Evolutionary conservation across 1,140 invertebrate species (phyloP), one percentile per base, ranked within the genome.

Genomic region (Sycophila sp.): DNA sequence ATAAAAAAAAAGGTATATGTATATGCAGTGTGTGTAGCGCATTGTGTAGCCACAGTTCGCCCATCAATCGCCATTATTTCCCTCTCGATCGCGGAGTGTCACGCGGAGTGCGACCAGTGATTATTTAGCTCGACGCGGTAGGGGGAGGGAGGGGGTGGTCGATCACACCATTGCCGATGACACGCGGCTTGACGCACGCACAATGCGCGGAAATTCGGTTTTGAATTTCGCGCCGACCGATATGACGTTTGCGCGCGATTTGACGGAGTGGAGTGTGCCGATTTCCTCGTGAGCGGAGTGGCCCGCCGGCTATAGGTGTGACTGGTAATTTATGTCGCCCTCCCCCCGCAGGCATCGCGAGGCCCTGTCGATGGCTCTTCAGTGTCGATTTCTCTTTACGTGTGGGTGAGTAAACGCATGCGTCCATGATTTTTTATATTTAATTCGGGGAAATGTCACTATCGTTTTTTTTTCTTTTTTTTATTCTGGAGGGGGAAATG

Each of bases 161-260:
- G 74, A 63, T n/a, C n/a, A n/a, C 64, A 68, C 55, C 73, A 73
- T 75, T 78, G 73, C 69, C 49, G 55, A 72, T 80, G 79, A 79
- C 78, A 83, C 76, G 78, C 75, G 76, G 28, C 22, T 66, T 81
- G 80, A 84, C 79, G 79, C 79, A 77, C 72, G 78, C 77, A 86
- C 83, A 86, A 85, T 86, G 76, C 76, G 74, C 72, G 80, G 79
- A 83, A 84, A 83, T 86, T 85, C 73, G 82, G 80, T 83, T 84
- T 84, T 83, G 81, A 83, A 84, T 81, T 84, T 84, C 78, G 75
- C 75, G 73, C 79, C 79, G 78, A 78, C 76, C 72, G 56, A 70
- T 75, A 77, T 79, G 76, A 75, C 76, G 75, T 73, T 69, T 28
- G 75, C 64, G 73, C 76, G 80, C 81, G 75, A 69, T 81, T 83